Evolutionary conservation across 2,113 vertebrate genomes (phyloP), one percentile per base, ranked within the genome.

Genomic region (Muntiacus muntjak): DNA sequence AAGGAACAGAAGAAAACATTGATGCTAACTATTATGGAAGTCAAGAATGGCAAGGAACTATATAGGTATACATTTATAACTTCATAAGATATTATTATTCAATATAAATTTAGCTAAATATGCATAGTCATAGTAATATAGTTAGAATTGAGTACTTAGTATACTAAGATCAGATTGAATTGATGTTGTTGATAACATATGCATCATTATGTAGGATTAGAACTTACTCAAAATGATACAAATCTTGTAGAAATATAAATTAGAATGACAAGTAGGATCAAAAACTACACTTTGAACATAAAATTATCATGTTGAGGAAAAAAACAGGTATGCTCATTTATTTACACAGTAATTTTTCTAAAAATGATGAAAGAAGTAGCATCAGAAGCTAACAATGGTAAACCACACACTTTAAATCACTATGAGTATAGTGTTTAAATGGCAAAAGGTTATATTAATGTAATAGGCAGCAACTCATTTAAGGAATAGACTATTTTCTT

Each of bases 11-110:
- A 93, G 98, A 98, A 85, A 97, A 98, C 50, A 97, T 94, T 64
- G 91, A 98, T 9, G 91, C 98, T 95, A 98, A 99, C 67, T 98
- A 98, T 50, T 98, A 98, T 36, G 98, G 87, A 98, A 97, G 14
- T 45, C 50, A 95, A 91, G 86, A 54, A 67, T 78, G 62, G 62
- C 96, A 84, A 96, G 33, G 91, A 90, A 96, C 50, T 28, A 91
- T 10, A 93, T 26, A 95, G 89, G 28, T 54, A 95, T 45, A 97
- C 0, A 7, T 8, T 92, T 33, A 36, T 11, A 17, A 62, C 79
- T 88, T 84, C 50, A 87, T 17, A 97, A 96, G 87, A 78, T 40
- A 36, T 87, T 89, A 85, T 16, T 40, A 90, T 8, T 78, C 60
- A 90, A 45, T 92, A 88, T 71, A 87, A 87, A 67, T 71, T 17